A percentile compares a stretch with the other conserved stretches of the same genome.
phyloP scores from a whole-genome alignment of 2,797 vertebrate genomes.

The Australoheros facetus region DNA sequence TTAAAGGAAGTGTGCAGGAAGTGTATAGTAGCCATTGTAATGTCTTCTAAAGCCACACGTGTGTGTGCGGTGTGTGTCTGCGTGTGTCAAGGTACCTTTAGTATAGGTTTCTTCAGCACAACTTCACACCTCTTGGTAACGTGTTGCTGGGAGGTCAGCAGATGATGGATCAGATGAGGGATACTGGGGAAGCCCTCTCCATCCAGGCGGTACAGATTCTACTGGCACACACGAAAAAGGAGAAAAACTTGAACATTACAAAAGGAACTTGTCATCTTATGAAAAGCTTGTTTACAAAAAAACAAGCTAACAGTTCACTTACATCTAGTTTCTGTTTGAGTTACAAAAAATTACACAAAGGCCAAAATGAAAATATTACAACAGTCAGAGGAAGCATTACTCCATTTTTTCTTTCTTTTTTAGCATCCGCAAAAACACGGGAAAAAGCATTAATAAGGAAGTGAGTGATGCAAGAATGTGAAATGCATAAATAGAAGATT shows the following conservation, averaged over 20 bases:
- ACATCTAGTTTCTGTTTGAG: not conserved
- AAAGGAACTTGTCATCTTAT: not conserved
- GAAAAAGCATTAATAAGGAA: not conserved
- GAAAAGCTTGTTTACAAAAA: not conserved
- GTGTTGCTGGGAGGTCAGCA: slow-evolving; percentile 81
- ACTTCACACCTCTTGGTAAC: slow-evolving; percentile 88
- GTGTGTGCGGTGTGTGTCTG: not conserved
- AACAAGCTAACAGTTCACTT: not conserved
- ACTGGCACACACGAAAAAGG: slow-evolving; percentile 48
- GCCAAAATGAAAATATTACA: not conserved
- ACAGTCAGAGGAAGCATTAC: not conserved
- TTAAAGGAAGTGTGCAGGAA: not conserved
- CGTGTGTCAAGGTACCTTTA: slow-evolving; percentile 81
- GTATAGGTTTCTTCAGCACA: slow-evolving; percentile 82
- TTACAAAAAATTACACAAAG: not conserved
- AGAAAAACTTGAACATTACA: not conserved
- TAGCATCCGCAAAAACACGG: not conserved
- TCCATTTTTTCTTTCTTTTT: not conserved
- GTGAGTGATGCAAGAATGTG: slow-evolving; percentile 22
- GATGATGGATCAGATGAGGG: slow-evolving; percentile 87
- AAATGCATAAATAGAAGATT: slow-evolving; percentile 5
- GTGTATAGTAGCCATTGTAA: not conserved
- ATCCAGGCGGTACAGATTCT: slow-evolving; percentile 92
- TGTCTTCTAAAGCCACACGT: not conserved
- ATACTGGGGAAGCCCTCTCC: slow-evolving; percentile 88